Evolutionary conservation across 1,140 invertebrate species (phyloP), one percentile per base, ranked within the genome.

Genomic region (Ridgeia piscesae): DNA sequence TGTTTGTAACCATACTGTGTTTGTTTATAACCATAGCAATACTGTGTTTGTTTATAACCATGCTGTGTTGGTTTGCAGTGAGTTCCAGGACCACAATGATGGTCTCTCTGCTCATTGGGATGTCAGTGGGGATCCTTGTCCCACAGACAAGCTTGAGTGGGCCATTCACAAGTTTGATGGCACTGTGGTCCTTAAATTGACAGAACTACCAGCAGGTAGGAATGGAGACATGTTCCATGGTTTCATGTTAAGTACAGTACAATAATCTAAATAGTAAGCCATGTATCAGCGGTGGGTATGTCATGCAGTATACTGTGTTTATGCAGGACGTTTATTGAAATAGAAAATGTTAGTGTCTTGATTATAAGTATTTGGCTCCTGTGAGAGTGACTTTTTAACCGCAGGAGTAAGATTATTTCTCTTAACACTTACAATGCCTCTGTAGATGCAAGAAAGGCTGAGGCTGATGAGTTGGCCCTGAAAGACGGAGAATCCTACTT

Each of bases 41-140:
- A 42, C 42, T 42, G 4, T 42, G 58, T 77, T 27, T 77, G 8
- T 77, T 9, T 27, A 21, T 21, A 77, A 77, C 2, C 17, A 77
- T 77, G 2, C 4, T 21, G 17, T 21, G 11, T 77, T 77, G 11
- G 58, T 9, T 92, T 92, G 21, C 91, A 94, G 94, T 88, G 91
- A 94, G 34, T 94, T 93, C 91, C 94, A 94, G 92, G 93, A 93
- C 27, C 91, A 91, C 77, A 34, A 88, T 17, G 91, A 89, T 35
- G 93, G 92, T 8, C 92, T 94, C 21, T 77, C 91, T 91, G 94
- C 94, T 33, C 34, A 58, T 35, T 94, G 94, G 94, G 94, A 94
- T 89, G 91, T 94, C 90, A 89, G 92, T 89, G 94, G 94, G 88
- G 94, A 94, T 89, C 94, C 94, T 1, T 94, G 94, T 93, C 94